Conservation (phyloP, 1,140 invertebrate species). For the Phortica variegata region DNA sequence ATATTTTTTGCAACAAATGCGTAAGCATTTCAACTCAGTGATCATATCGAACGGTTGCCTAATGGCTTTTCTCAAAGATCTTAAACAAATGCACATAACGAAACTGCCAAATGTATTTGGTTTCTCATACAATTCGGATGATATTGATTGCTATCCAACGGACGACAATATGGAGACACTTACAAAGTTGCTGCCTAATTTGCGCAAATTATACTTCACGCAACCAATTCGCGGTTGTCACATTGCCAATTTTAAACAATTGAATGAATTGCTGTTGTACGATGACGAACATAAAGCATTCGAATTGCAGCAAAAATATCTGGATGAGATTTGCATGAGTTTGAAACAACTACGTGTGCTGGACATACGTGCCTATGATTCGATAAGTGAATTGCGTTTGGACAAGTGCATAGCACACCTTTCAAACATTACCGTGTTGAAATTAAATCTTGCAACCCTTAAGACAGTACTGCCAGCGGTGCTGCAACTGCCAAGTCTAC, state of each 20-base stretch:
- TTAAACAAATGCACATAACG: slow-evolving; percentile 38
- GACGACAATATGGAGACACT: slow-evolving; percentile 36
- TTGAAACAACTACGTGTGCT: slow-evolving; percentile 28
- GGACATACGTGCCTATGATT: slow-evolving; percentile 41
- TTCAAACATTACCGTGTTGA: slow-evolving; percentile 29
- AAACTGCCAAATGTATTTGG: slow-evolving; percentile 29
- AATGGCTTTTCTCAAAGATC: slow-evolving; percentile 33
- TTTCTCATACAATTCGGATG: slow-evolving; percentile 38
- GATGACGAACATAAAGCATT: slow-evolving; percentile 43
- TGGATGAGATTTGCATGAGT: slow-evolving; percentile 38
- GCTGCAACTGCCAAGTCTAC: slow-evolving; percentile 32
- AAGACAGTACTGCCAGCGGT: slow-evolving; percentile 32
- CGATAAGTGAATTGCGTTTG: slow-evolving; percentile 32
- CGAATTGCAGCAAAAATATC: slow-evolving; percentile 37
- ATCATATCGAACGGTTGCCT: slow-evolving; percentile 28
- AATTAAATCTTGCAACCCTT: slow-evolving; percentile 39
- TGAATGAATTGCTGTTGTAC: slow-evolving; percentile 40
- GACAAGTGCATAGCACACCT: slow-evolving; percentile 29
- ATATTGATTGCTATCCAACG: slow-evolving; percentile 42
- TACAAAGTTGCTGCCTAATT: slow-evolving; percentile 33
- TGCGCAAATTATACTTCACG: slow-evolving; percentile 32
- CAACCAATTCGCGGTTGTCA: slow-evolving; percentile 40
- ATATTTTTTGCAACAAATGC: slow-evolving; percentile 36
- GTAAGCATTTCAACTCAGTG: slow-evolving; percentile 23
- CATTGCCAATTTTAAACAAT: slow-evolving; percentile 28